phyloP scores from a whole-genome alignment of 2,888 invertebrate species.

The Acanthoscelides obtectus region DNA sequence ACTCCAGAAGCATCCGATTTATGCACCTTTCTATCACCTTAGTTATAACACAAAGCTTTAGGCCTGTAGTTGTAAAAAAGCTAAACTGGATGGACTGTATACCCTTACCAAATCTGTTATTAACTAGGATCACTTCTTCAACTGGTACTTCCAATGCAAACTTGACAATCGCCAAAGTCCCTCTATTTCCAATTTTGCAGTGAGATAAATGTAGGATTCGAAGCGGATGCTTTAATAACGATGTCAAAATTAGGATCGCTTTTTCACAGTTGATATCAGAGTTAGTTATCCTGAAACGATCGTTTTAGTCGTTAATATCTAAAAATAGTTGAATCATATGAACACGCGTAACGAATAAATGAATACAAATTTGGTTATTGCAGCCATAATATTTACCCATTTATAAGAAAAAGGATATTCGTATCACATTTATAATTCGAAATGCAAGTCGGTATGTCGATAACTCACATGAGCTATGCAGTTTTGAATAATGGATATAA shows the following conservation, averaged over 20 bases:
- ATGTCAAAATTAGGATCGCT: conserved; percentile 32
- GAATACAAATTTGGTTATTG: not conserved
- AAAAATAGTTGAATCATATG: not conserved
- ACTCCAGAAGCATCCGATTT: no score
- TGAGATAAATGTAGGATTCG: conserved; percentile 39
- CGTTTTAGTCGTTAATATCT: not conserved
- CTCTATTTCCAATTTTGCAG: conserved; percentile 38
- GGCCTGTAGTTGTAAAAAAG: no score
- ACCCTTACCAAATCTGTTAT: conserved; percentile 37
- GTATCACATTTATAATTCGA: not conserved
- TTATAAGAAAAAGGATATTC: not conserved
- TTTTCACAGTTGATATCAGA: conserved; percentile 39
- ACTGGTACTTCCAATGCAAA: conserved; percentile 30
- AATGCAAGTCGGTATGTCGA: not conserved
- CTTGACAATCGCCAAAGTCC: conserved; percentile 35
- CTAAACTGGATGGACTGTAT: no score
- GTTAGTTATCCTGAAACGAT: conserved; percentile 34
- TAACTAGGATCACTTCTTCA: conserved; percentile 31
- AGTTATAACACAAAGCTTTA: no score
- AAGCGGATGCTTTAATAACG: conserved; percentile 34
- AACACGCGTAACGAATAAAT: not conserved
- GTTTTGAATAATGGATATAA: not conserved
- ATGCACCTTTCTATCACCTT: no score
- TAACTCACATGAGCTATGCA: not conserved
- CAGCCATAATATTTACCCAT: not conserved